A percentile compares a stretch with the other conserved stretches of the same genome.
phyloP scores from a whole-genome alignment of 2,113 vertebrate genomes.

The Kryptolebias marmoratus region DNA sequence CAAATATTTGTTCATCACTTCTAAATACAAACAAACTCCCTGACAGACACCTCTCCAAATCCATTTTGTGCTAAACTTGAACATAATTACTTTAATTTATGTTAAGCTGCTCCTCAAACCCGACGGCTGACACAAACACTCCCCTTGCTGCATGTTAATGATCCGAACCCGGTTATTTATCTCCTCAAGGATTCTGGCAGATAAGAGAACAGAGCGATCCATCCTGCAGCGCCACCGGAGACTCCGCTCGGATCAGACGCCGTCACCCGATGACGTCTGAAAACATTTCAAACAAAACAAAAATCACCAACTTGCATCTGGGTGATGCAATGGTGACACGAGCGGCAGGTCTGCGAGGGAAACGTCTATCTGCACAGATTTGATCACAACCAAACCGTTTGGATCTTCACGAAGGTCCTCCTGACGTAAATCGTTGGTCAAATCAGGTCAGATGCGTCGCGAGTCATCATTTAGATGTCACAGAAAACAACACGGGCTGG shows the following conservation, averaged over 20 bases:
- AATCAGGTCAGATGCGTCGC: conserved; percentile 6
- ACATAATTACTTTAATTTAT: conserved; percentile 65
- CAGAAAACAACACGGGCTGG: conserved; percentile 9
- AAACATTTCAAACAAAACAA: background rate
- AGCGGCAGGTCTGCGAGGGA: conserved; percentile 2
- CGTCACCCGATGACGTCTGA: conserved; percentile 3
- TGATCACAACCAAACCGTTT: conserved; percentile 27
- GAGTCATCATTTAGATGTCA: background rate
- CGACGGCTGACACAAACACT: conserved; percentile 18
- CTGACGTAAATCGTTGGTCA: conserved; percentile 13
- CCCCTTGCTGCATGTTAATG: conserved; percentile 28
- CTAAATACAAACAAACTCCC: background rate
- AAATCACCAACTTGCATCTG: background rate
- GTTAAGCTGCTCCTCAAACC: conserved; percentile 56
- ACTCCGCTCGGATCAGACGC: conserved; percentile 25
- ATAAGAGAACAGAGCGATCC: conserved; percentile 29
- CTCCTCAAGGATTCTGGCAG: conserved; percentile 41
- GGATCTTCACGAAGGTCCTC: conserved; percentile 10
- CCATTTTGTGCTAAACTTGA: conserved; percentile 28
- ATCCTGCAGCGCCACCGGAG: conserved; percentile 44
- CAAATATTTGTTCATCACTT: background rate
- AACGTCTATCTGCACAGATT: conserved; percentile 25
- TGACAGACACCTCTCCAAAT: conserved; percentile 21
- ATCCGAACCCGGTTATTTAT: conserved; percentile 51
- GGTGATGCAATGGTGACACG: conserved; percentile 31